Evolutionary conservation across 2,888 invertebrate genomes (phyloP).

Genomic region (Drosophila villosipedis): DNA sequence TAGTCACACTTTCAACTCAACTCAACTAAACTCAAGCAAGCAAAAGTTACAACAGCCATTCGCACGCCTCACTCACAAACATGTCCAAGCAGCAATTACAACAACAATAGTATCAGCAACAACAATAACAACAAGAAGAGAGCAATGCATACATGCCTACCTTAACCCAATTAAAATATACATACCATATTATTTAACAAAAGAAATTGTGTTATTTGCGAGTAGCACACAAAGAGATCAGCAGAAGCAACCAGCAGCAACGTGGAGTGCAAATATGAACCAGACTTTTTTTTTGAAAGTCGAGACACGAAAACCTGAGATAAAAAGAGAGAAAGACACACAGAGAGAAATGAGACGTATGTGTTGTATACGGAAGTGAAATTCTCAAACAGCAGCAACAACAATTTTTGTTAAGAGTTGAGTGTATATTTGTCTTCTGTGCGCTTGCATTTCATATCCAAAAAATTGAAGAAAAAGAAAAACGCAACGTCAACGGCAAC

Average conservation of each 20-base stretch:
- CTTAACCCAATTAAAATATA: conserved; percentile 83
- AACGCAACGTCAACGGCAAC: conserved; percentile 26
- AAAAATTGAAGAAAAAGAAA: conserved; percentile 43
- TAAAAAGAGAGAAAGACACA: conserved; percentile 12
- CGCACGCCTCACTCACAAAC: conserved; percentile 25
- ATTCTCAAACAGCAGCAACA: conserved; percentile 64
- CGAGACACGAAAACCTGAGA: conserved; percentile 18
- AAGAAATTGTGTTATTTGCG: conserved; percentile 79
- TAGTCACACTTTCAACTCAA: conserved; percentile 67
- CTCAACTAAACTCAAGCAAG: conserved; percentile 38
- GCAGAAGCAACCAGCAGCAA: conserved; percentile 26
- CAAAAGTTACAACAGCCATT: conserved; percentile 50
- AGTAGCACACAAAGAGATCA: conserved; percentile 58
- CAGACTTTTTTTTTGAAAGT: conserved; percentile 72
- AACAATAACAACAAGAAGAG: conserved; percentile 13
- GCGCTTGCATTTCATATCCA: conserved; percentile 53
- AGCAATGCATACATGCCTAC: conserved; percentile 74
- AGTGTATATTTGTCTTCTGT: conserved; percentile 28
- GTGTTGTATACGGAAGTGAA: conserved; percentile 77
- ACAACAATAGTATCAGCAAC: conserved; percentile 14
- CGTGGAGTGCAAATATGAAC: conserved; percentile 62
- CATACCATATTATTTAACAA: conserved; percentile 81
- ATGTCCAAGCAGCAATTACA: conserved; percentile 27
- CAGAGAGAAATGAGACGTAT: conserved; percentile 47
- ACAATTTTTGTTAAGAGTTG: conserved; percentile 29